Conservation (phyloP, 2,113 vertebrate species). For the Butorides virescens region DNA sequence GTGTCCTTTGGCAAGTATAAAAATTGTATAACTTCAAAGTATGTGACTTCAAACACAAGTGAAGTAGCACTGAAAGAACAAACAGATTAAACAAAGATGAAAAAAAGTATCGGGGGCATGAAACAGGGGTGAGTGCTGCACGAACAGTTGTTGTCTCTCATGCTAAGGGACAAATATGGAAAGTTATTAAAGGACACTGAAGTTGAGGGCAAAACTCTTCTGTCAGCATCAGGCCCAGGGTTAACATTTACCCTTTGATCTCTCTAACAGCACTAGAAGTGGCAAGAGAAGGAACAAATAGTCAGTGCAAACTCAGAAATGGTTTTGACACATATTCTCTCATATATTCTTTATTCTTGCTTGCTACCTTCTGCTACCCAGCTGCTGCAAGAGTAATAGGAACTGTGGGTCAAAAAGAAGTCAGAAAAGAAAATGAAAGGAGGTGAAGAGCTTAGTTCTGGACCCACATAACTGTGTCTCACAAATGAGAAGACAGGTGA, state of each 20-base stretch:
- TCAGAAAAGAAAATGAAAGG: not conserved
- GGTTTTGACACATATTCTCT: not conserved
- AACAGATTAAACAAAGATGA: constrained; percentile 57
- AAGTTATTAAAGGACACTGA: constrained; percentile 6
- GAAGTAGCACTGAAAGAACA: constrained; percentile 51
- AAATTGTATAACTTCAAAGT: constrained; percentile 71
- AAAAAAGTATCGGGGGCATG: constrained; percentile 24
- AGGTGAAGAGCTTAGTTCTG: not conserved
- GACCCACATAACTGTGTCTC: not conserved
- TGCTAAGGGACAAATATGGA: not conserved
- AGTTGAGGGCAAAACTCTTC: not conserved
- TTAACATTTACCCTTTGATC: not conserved
- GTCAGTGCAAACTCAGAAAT: not conserved
- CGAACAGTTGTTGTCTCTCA: not conserved
- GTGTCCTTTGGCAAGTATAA: constrained; percentile 59
- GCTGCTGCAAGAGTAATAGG: not conserved
- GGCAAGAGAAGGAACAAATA: not conserved
- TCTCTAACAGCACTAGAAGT: not conserved
- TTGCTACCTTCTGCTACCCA: not conserved
- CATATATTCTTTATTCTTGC: not conserved
- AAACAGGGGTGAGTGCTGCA: not conserved
- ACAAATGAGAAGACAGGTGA: not conserved
- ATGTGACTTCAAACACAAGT: constrained; percentile 64
- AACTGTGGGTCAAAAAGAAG: not conserved
- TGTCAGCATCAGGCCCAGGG: not conserved